A percentile compares a stretch with the other conserved stretches of the same genome.
phyloP scores from a whole-genome alignment of 2,888 invertebrate genomes.

The Phorcus lineatus region DNA sequence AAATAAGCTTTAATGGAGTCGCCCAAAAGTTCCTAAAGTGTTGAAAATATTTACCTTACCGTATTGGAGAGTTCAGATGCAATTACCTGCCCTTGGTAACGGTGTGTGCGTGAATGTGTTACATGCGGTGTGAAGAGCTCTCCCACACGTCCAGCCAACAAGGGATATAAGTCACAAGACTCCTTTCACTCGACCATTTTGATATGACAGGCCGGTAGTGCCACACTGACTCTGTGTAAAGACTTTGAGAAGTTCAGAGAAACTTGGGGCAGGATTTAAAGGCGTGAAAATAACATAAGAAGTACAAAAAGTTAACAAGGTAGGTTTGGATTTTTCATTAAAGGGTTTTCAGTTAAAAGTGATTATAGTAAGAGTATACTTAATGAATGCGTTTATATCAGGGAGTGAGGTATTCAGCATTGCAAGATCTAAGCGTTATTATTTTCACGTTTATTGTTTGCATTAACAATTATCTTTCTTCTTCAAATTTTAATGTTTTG shows the following conservation, averaged over 20 bases:
- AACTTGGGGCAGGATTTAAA: too few species aligned
- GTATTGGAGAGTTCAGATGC: neutral
- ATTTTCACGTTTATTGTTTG: too few species aligned
- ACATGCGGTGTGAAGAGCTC: neutral
- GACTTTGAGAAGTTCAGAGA: neutral
- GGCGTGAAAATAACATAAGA: too few species aligned
- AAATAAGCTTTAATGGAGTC: slow-evolving; percentile 1
- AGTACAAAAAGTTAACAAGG: too few species aligned
- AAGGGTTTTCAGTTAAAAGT: too few species aligned
- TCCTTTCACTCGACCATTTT: neutral
- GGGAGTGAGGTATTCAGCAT: too few species aligned
- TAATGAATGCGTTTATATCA: too few species aligned
- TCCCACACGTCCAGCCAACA: neutral
- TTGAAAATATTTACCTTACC: neutral
- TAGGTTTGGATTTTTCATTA: too few species aligned
- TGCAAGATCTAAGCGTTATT: too few species aligned
- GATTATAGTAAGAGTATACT: too few species aligned
- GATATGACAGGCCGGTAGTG: neutral
- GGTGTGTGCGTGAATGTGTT: neutral
- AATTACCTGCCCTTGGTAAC: slow-evolving; percentile 10
- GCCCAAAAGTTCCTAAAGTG: slow-evolving; percentile 4
- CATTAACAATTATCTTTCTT: too few species aligned
- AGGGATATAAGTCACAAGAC: neutral
- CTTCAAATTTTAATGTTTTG: too few species aligned
- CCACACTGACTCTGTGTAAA: neutral